Evolutionary conservation across 2,888 invertebrate genomes (phyloP).

Genomic region (Thecophora atra): DNA sequence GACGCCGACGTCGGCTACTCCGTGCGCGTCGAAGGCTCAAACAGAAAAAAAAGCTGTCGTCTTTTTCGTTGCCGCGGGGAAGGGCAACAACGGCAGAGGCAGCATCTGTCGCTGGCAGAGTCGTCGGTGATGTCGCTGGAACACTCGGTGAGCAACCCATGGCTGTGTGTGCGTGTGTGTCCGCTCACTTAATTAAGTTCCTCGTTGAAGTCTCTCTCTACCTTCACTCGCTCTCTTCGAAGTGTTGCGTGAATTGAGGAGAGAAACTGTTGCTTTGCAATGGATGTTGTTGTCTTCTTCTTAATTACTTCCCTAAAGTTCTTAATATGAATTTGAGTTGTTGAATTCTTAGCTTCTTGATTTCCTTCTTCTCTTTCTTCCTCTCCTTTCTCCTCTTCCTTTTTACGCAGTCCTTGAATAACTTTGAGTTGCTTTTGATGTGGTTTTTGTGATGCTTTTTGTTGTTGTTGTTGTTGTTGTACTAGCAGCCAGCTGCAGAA

Average conservation of each 20-base stretch:
- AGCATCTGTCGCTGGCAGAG: conserved; percentile 41
- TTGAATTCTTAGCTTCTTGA: too few relatives aligned
- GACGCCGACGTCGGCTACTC: conserved; percentile 44
- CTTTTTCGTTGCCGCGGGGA: conserved; percentile 51
- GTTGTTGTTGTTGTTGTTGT: neutral
- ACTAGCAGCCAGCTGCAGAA: conserved; percentile 9
- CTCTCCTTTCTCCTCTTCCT: neutral
- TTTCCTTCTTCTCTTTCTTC: neutral
- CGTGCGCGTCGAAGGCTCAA: conserved; percentile 60
- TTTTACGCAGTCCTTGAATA: too few relatives aligned
- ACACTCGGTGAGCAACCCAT: conserved; percentile 60
- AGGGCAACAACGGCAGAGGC: conserved; percentile 41
- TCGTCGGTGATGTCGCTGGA: conserved; percentile 47
- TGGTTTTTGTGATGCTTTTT: neutral
- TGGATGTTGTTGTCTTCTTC: neutral
- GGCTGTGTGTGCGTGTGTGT: neutral
- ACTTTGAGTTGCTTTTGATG: neutral
- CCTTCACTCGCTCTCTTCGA: too few relatives aligned
- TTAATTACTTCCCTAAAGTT: too few relatives aligned
- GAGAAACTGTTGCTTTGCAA: neutral
- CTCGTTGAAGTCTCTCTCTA: too few relatives aligned
- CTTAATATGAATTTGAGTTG: too few relatives aligned
- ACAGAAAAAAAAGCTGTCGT: conserved; percentile 61
- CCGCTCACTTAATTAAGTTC: too few relatives aligned
- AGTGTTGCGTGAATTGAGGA: neutral